Evolutionary conservation across 1,140 invertebrate genomes (phyloP), one percentile per base, ranked within the genome.

Genomic region (Drosophila paulistorum): DNA sequence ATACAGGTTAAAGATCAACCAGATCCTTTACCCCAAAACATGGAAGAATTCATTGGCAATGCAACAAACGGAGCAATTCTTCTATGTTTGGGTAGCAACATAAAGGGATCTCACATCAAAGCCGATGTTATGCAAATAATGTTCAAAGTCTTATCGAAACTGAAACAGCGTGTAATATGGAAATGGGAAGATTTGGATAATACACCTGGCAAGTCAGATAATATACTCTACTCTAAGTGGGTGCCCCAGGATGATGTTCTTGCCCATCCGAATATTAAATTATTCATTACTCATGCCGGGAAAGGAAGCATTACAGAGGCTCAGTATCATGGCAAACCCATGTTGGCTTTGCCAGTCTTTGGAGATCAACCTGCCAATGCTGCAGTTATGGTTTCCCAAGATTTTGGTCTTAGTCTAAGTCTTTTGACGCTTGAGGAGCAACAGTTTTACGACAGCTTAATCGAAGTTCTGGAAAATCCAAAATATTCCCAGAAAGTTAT

Each of bases 261-360:
- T 82, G 93, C 82, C 4, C 93, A 94, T 75, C 76, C 93, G 5
- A 96, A 96, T 70, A 90, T 95, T 1, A 94, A 93, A 76, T 93
- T 94, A 0, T 96, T 97, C 79, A 94, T 97, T 20, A 95, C 95
- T 0, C 95, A 96, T 77, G 95, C 95, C 26, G 96, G 96, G 60
- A 89, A 93, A 39, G 92, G 93, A 1, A 92, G 94, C 14, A 68
- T 92, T 11, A 92, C 91, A 6, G 94, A 94, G 77, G 91, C 92
- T 17, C 77, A 93, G 58, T 92, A 92, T 74, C 81, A 93, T 66
- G 92, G 93, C n/a, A 91, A 93, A 26, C 93, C 94, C 9, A 81
- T 94, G 74, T 48, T 94, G 37, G 92, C 91, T 35, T 74, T 94
- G 14, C 94, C 94, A 0, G 63, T 91, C 2, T 93, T 92, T 37